These are phyloP conservation scores for Xyliphius kryptos DNA, from an alignment of 2,113 vertebrate genomes.

Conservation along the genomic window DNA sequence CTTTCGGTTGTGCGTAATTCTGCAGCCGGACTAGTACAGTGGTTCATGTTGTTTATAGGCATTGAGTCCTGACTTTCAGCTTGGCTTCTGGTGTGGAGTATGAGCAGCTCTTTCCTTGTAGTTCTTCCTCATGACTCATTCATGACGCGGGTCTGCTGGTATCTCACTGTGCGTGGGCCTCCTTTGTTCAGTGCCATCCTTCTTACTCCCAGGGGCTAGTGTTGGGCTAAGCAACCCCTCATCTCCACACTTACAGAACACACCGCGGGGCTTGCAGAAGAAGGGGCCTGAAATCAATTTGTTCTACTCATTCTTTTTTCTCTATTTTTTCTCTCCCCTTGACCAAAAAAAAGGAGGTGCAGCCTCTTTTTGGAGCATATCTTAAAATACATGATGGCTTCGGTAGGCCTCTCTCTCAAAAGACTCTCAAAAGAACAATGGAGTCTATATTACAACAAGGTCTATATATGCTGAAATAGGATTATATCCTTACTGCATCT, in stretches of 20 bases:
- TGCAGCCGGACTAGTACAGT: neutral
- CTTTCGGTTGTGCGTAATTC: too few relatives aligned
- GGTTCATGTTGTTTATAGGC: conserved; percentile 21
- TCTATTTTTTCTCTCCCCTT: neutral
- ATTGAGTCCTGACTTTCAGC: conserved; percentile 37
- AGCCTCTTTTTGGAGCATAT: conserved; percentile 27
- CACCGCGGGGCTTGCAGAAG: conserved; percentile 27
- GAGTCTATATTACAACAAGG: neutral
- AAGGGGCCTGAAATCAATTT: conserved; percentile 13
- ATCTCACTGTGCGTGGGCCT: conserved; percentile 37
- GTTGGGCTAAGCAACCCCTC: conserved; percentile 33
- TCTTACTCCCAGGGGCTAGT: conserved; percentile 27
- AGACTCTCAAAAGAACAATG: neutral
- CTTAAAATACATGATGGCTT: conserved; percentile 34
- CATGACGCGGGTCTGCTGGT: conserved; percentile 44
- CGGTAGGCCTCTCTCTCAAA: conserved; percentile 17
- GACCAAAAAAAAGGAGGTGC: neutral
- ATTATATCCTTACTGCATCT: conserved; percentile 12
- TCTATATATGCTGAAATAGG: neutral
- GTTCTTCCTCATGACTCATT: conserved; percentile 51
- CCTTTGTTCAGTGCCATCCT: conserved; percentile 44
- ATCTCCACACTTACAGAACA: conserved; percentile 15
- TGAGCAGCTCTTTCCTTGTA: conserved; percentile 53
- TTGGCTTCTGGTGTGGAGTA: conserved; percentile 55
- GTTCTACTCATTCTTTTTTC: neutral